A percentile compares a stretch with the other conserved stretches of the same genome.
phyloP scores from a whole-genome alignment of 2,888 invertebrate genomes.

The Callimorpha dominula region DNA sequence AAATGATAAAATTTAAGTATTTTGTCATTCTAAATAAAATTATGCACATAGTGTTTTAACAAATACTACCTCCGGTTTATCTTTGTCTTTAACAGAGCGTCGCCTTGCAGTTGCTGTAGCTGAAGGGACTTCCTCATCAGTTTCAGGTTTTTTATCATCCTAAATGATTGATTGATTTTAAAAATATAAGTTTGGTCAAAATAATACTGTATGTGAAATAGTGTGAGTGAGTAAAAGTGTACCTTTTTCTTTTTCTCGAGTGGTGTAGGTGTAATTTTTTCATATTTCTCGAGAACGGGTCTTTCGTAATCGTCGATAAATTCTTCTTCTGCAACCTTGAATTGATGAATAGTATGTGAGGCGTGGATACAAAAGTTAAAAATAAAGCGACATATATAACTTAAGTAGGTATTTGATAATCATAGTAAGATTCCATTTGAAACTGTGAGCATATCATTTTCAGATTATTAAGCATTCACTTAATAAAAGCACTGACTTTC shows the following conservation, averaged over 20 bases:
- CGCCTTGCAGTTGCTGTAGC: constrained; percentile 76
- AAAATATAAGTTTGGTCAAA: not conserved
- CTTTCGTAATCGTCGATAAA: constrained; percentile 91
- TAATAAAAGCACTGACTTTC: not conserved
- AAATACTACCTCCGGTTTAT: constrained; percentile 75
- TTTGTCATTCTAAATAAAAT: not conserved
- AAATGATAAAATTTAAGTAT: constrained; percentile 28
- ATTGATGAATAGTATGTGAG: constrained; percentile 53
- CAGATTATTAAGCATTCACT: not conserved
- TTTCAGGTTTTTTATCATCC: constrained; percentile 68
- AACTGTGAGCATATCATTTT: not conserved
- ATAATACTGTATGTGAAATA: not conserved
- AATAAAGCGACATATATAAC: constrained; percentile 24
- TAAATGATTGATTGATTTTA: constrained; percentile 47
- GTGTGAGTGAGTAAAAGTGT: constrained; percentile 53
- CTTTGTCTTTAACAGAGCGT: constrained; percentile 80
- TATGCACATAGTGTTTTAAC: not conserved
- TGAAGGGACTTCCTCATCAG: constrained; percentile 71
- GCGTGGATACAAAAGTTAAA: constrained; percentile 17
- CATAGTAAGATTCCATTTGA: not conserved
- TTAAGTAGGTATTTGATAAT: constrained; percentile 14
- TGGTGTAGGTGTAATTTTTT: constrained; percentile 86
- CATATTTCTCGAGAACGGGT: constrained; percentile 90
- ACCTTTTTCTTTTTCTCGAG: constrained; percentile 84
- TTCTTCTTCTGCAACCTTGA: constrained; percentile 79